phyloP scores from a whole-genome alignment of 2,113 vertebrate species.

The Gymnorhina tibicen region DNA sequence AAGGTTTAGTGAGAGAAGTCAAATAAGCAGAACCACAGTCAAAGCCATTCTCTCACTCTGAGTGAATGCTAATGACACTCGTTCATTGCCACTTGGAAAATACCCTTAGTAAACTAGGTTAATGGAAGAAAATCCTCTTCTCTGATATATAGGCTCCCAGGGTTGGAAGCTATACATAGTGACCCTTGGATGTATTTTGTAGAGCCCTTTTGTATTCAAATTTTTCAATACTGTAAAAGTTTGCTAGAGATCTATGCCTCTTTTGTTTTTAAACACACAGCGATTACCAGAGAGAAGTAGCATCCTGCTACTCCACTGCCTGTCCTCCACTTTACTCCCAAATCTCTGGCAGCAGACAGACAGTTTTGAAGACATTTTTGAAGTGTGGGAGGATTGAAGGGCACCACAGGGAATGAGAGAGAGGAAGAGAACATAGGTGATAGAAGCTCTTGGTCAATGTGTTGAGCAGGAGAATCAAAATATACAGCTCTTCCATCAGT shows the following conservation, averaged over 20 bases:
- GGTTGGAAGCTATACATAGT: background rate
- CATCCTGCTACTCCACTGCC: background rate
- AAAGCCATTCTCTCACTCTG: slow-evolving; percentile 19
- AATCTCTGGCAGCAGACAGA: background rate
- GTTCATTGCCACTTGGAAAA: background rate
- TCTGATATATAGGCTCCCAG: background rate
- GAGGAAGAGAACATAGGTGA: background rate
- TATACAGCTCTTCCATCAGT: background rate
- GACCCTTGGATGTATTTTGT: background rate
- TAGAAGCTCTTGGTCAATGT: background rate
- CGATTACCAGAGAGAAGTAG: background rate
- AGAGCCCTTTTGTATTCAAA: background rate
- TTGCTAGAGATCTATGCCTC: background rate
- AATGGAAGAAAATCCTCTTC: slow-evolving; percentile 3
- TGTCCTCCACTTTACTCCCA: background rate
- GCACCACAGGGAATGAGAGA: background rate
- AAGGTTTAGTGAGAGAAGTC: slow-evolving; percentile 44
- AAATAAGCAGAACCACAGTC: slow-evolving; percentile 33
- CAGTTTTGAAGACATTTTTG: background rate
- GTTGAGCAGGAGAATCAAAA: background rate
- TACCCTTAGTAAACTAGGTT: slow-evolving; percentile 14
- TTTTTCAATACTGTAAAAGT: background rate
- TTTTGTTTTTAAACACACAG: background rate
- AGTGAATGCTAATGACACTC: slow-evolving; percentile 44
- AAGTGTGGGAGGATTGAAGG: background rate